A percentile compares a stretch with the other conserved stretches of the same genome.
Conservation (phyloP, 2,797 vertebrate species). For the Saxicola maurus region DNA sequence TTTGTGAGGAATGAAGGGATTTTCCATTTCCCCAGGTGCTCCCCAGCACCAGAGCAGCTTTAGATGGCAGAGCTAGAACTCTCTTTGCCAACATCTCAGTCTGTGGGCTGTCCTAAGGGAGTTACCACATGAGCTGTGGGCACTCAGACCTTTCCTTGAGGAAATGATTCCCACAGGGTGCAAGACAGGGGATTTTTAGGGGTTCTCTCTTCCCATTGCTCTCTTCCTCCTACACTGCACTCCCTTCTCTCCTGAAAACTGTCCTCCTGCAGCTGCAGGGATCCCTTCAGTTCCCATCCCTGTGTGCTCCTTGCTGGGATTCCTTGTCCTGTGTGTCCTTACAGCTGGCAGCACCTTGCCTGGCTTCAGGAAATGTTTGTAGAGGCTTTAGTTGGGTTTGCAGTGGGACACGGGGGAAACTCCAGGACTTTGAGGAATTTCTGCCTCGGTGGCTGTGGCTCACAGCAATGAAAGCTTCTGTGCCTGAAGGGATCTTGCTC, state of each 20-base stretch:
- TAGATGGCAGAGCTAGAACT: background rate
- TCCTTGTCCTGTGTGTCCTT: background rate
- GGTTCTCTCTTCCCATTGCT: background rate
- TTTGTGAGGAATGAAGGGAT: rapidly evolving
- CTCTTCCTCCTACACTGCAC: no score
- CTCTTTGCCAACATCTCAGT: background rate
- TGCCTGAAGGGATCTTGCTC: background rate
- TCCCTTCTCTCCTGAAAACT: background rate
- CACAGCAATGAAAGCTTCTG: background rate
- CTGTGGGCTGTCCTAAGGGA: background rate
- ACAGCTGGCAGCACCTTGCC: background rate
- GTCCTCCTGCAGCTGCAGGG: background rate
- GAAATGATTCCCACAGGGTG: background rate
- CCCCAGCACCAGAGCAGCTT: background rate
- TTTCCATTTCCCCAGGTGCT: background rate
- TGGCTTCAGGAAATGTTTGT: background rate
- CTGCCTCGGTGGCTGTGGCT: rapidly evolving
- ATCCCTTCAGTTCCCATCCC: background rate
- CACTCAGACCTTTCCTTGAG: background rate
- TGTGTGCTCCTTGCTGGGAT: background rate
- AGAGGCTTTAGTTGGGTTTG: background rate
- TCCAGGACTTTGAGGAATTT: background rate
- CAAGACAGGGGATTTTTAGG: background rate
- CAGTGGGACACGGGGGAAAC: background rate
- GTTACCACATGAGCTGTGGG: background rate